These are phyloP conservation scores for Solenopsis invicta DNA, from an alignment of 1,140 invertebrate genomes.

Conservation along the genomic window DNA sequence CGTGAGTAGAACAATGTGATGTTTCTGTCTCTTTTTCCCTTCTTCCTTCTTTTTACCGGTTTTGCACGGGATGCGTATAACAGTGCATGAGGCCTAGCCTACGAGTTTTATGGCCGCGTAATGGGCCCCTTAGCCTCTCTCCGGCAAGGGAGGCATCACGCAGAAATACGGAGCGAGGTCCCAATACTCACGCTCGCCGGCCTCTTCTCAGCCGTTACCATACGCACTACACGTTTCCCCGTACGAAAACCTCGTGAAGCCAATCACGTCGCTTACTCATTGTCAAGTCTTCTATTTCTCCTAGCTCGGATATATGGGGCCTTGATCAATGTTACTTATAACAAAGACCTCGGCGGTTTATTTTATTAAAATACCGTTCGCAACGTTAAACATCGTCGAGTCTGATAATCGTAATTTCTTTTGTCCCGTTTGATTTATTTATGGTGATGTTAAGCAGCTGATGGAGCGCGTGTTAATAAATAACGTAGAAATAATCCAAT, in stretches of 20 bases:
- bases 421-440: background rate
- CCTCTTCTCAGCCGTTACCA: constrained; percentile 50
- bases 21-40: constrained; percentile 24
- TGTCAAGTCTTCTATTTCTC: background rate
- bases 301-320: background rate
- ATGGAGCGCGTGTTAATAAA: background rate
- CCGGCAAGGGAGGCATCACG: constrained; percentile 58
- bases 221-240: background rate
- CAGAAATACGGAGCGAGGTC: constrained; percentile 75
- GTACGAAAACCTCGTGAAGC: constrained; percentile 19
- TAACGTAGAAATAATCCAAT: background rate
- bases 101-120: constrained; percentile 84
- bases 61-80: constrained; percentile 76
- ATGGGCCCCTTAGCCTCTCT: constrained; percentile 84
- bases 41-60: constrained; percentile 60
- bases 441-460: background rate
- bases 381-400: background rate
- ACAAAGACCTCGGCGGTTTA: background rate
- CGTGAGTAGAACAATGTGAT: constrained; percentile 79
- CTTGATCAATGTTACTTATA: constrained; percentile 14
- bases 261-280: background rate
- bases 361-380: background rate
- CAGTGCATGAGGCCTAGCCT: constrained; percentile 79
- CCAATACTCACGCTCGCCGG: constrained; percentile 62
- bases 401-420: constrained; percentile 14